Percentiles rank a stretch among this genome's conserved stretches.
Evolutionary conservation across 2,797 vertebrate genomes (phyloP).

Genomic region (Halcyon leucocephala): DNA sequence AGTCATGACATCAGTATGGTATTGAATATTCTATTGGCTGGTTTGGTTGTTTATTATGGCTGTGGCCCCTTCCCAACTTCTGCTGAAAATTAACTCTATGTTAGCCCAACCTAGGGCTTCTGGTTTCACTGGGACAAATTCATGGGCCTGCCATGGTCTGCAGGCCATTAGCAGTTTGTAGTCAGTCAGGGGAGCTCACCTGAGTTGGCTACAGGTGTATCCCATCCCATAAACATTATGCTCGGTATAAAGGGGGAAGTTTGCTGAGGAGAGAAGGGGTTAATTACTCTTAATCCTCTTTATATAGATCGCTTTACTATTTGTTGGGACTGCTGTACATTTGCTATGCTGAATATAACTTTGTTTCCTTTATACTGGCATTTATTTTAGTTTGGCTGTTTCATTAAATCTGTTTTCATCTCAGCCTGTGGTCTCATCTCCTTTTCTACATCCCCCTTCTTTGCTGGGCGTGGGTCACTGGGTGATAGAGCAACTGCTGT

Average conservation of each 20-base stretch:
- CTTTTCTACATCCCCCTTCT: no score
- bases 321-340: not conserved
- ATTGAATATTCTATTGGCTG: no score
- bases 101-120: no score
- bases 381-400: not conserved
- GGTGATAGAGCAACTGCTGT: no score
- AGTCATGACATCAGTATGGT: no score
- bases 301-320: no score
- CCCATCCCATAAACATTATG: not conserved
- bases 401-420: not conserved
- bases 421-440: not conserved
- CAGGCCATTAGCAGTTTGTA: not conserved
- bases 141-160: not conserved
- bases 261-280: not conserved
- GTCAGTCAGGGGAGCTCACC: not conserved
- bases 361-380: not conserved
- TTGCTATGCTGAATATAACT: not conserved
- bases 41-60: no score
- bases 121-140: not conserved
- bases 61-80: no score
- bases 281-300: not conserved
- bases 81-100: no score
- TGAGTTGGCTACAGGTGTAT: not conserved
- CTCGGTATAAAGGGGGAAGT: not conserved
- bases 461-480: no score